Base-by-base conservation (phyloP, 2,888 invertebrate genomes). In the Ochropleura plecta region DNA sequence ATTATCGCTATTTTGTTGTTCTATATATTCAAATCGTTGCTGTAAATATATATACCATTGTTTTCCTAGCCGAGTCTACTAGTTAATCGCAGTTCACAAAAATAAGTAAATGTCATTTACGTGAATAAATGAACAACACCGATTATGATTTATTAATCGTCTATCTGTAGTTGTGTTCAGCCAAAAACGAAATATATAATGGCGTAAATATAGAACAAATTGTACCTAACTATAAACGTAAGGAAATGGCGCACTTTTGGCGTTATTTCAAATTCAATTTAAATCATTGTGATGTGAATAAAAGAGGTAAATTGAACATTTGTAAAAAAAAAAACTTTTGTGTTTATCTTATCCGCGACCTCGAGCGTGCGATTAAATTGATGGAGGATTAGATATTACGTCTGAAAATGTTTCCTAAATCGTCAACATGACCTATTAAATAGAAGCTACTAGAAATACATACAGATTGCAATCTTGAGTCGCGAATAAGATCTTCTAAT, bases 1-100 rank as follows among this genome's bases (percentile, higher is more conserved):
- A 69, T 59, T 30, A 60, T 60, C 60, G 18, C 66, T 67, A 72
- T 75, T 76, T 76, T 69, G 64, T 80, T 83, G 63, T 75, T 77
- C 51, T 75, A 65, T 82, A 62, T 67, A 68, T 67, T 71, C 40
- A 76, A 79, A 78, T 78, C 46, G 74, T 86, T 80, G 67, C 70
- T 83, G 80, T 86, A 78, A 73, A 83, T 85, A 82, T 71, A 82
- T 71, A 75, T 73, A 85, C 66, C 49, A 66, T 82, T 87, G 75
- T 86, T 82, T 80, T 75, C 63, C 20, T 86, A 87, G 73, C 78
- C 59, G 73, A 85, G 83, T 86, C 48, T 83, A 86, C 79, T 83
- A 85, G 76, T 44, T 78, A 78, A 72, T 71, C 46, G 66, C 65
- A 76, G 76, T 82, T 69, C 63, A 76, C 62, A 76, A 66, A 80